Conservation (phyloP, 2,888 invertebrate genomes). For the Eupithecia vulgata region DNA sequence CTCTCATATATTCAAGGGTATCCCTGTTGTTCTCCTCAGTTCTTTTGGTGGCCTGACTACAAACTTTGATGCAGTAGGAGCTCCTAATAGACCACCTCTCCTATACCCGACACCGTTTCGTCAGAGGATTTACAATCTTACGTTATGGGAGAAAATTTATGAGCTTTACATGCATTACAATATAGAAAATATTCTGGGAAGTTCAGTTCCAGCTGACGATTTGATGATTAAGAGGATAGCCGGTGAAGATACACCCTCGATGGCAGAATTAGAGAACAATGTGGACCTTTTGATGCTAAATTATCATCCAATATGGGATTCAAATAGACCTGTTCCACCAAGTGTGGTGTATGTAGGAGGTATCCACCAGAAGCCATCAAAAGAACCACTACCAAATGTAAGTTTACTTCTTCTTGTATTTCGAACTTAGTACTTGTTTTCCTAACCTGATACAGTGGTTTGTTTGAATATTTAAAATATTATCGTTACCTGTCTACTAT, state of each 20-base stretch:
- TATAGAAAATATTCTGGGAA: conserved; percentile 17
- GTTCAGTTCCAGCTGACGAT: conserved; percentile 32
- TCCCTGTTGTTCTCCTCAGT: conserved; percentile 44
- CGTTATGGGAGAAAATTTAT: conserved; percentile 32
- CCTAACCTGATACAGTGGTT: neutral
- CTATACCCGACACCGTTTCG: conserved; percentile 26
- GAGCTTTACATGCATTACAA: conserved; percentile 30
- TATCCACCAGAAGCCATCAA: conserved; percentile 59
- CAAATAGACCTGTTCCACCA: conserved; percentile 65
- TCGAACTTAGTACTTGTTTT: neutral
- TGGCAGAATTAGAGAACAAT: conserved; percentile 48
- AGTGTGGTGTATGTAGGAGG: conserved; percentile 67
- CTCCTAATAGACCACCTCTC: conserved; percentile 27
- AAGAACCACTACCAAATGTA: conserved; percentile 69
- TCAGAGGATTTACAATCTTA: conserved; percentile 26
- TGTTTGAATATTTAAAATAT: too few species aligned
- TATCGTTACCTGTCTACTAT: too few species aligned
- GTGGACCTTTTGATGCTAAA: conserved; percentile 68
- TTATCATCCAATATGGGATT: conserved; percentile 61
- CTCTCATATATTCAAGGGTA: conserved; percentile 41
- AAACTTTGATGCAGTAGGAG: conserved; percentile 27
- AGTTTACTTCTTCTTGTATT: neutral
- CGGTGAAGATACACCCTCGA: conserved; percentile 45
- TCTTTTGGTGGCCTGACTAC: conserved; percentile 30
- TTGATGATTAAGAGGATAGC: conserved; percentile 43